Base-by-base conservation (phyloP, 2,888 invertebrate genomes). In the Drosophila fungiperda region DNA sequence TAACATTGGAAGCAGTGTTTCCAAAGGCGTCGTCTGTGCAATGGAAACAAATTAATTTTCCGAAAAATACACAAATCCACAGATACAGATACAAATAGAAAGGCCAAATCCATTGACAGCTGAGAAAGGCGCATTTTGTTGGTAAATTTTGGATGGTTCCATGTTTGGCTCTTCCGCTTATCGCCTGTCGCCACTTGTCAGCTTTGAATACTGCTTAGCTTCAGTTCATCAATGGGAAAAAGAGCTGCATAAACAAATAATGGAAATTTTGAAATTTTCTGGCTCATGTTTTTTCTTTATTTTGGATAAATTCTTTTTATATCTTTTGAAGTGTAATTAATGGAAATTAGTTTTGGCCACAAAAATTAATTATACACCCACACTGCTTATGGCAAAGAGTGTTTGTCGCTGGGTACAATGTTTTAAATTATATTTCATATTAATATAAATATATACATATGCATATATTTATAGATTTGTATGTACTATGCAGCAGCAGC, bases 281-380 rank as follows among this genome's bases (percentile, higher is more conserved):
- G 9, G 20, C 35, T 32, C 17, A 17, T 26, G n/a, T 26, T 38
- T 38, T 35, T 32, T 5, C 33, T 35, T 42, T 45, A 45, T 42
- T 72, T 29, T 53, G 4, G n/a, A 36, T 40, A 40, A 48, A 61
- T 36, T 29, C 49, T 65, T 68, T 66, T 54, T 55, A 74, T 76
- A 67, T 58, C 62, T 76, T 74, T 78, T 59, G 55, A 71, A 60
- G 54, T 73, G 40, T 77, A 83, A 74, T 79, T 74, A 78, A 85
- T 74, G 67, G 74, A 82, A 83, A 89, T 89, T 84, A 82, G 63
- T 77, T 77, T 89, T 73, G 71, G 89, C 82, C 89, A 77, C 89
- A 89, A 87, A 76, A 87, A 85, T 85, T 84, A 89, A 85, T 85
- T 76, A 87, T 73, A 77, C 87, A 65, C 85, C 89, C 89, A 85